Percentiles rank a stretch among this genome's conserved stretches.
Evolutionary conservation across 2,888 invertebrate genomes (phyloP).

Genomic region (Cosmia pyralina): DNA sequence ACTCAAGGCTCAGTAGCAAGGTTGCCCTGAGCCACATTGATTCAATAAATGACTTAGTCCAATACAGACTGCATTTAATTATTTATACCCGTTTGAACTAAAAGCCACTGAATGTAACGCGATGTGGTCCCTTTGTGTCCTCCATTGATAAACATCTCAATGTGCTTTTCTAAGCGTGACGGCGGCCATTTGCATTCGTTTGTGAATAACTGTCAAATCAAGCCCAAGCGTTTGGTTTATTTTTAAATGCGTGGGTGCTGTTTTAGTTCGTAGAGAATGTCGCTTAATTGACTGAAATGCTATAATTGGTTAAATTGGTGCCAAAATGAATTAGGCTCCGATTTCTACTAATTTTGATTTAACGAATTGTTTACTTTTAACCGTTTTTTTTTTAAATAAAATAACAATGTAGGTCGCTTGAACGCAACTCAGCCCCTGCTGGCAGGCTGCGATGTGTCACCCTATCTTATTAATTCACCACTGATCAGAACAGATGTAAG

Average conservation of each 20-base stretch:
- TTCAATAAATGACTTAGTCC: slow-evolving; percentile 30
- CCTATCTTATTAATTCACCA: not conserved
- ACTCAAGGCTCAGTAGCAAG: slow-evolving; percentile 16
- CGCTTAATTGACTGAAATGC: slow-evolving; percentile 22
- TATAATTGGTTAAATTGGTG: slow-evolving; percentile 22
- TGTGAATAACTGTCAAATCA: slow-evolving; percentile 56
- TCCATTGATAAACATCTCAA: slow-evolving; percentile 58
- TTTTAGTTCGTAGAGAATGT: slow-evolving; percentile 20
- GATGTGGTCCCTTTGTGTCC: slow-evolving; percentile 45
- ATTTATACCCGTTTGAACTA: slow-evolving; percentile 27
- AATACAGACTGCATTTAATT: slow-evolving; percentile 19
- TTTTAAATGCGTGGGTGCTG: slow-evolving; percentile 43
- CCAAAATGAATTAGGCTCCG: not conserved
- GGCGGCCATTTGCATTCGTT: slow-evolving; percentile 53
- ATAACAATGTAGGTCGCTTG: not conserved
- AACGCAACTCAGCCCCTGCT: not conserved
- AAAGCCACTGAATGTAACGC: slow-evolving; percentile 41
- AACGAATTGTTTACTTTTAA: not conserved
- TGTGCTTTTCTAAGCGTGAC: slow-evolving; percentile 42
- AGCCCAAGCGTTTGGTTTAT: slow-evolving; percentile 36
- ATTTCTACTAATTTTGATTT: slow-evolving; percentile 14
- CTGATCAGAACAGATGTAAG: not conserved
- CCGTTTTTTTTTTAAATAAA: not conserved
- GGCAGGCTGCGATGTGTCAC: not conserved
- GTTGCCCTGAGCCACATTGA: not conserved